A percentile compares a stretch with the other conserved stretches of the same genome.
Conservation (phyloP, 2,888 invertebrate genomes). For the Lutraria lutraria region DNA sequence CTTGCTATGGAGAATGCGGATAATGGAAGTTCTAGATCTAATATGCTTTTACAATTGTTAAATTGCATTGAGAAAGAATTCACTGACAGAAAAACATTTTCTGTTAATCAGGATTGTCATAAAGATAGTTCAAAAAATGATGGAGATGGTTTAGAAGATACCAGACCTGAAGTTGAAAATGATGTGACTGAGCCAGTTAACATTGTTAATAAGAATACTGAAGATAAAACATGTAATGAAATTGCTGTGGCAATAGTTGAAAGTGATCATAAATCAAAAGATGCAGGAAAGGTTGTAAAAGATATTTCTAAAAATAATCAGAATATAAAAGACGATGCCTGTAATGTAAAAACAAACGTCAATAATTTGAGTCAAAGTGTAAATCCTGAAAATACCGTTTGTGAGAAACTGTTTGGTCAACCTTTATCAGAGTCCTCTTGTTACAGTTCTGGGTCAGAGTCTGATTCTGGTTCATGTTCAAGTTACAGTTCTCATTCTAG, state of each 20-base stretch:
- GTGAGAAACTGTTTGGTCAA: conserved; percentile 38
- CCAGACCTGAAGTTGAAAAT: neutral
- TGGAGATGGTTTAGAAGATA: neutral
- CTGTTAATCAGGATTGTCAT: neutral
- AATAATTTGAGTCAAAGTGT: neutral
- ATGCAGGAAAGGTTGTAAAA: too few species aligned
- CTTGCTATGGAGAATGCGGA: neutral
- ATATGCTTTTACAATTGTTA: conserved; percentile 44
- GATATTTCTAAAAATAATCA: too few species aligned
- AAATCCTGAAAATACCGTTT: neutral
- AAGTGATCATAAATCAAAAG: too few species aligned
- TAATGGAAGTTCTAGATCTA: conserved; percentile 27
- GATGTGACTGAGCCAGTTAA: neutral
- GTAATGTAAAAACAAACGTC: neutral
- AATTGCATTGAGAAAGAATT: conserved; percentile 37
- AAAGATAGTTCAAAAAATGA: neutral
- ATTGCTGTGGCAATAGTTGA: too few species aligned
- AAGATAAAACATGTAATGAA: neutral
- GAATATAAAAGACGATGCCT: neutral
- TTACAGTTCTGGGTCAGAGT: conserved; percentile 31
- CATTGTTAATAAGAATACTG: neutral
- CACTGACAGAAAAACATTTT: neutral
- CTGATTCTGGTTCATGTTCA: conserved; percentile 42
- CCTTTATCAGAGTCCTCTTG: conserved; percentile 36
- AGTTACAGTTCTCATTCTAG: conserved; percentile 23